Evolutionary conservation across 2,113 vertebrate genomes (phyloP), one percentile per base, ranked within the genome.

Genomic region (Agelaius phoeniceus): DNA sequence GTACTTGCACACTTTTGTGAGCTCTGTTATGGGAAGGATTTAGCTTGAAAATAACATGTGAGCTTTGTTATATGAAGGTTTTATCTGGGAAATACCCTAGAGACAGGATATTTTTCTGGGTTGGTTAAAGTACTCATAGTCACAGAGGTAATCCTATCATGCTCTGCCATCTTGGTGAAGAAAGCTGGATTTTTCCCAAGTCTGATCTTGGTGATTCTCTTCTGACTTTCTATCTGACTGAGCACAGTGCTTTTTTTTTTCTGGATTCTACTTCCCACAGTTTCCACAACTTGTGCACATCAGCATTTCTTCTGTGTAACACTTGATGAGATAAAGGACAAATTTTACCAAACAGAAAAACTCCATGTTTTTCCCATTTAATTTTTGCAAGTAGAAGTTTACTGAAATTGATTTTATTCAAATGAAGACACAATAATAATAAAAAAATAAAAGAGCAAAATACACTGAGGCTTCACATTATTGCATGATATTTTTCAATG

Each of bases 331-430:
- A 52, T 63, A 77, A 86, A 92, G 10, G 27, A 55, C 10, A 62
- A 55, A 77, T 81, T 35, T 17, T 84, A 75, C 57, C 39, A 68
- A 74, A 55, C 2, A 48, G 43, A 44, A 89, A 77, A 90, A 65
- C 9, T 58, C 46, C 19, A 51, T 77, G 63, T 63, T 74, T 86
- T 76, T 44, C 39, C 89, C 21, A 62, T 81, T 89, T 93, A 58
- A 17, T 82, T 86, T 77, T 81, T 84, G 26, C 22, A 84, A 78
- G 44, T 41, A 79, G 72, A 92, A 57, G 30, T 91, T 82, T 72
- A 72, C 46, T 68, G 51, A 85, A 91, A 89, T 87, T 65, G 41
- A 83, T 84, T 90, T 95, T 77, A 80, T 84, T 93, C n/a, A 80
- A 96, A 87, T 61, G 10, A 82, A 76, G 31, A 43, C 49, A 44